Base-by-base conservation (phyloP, 1,140 invertebrate genomes). In the Drosophila tani region DNA sequence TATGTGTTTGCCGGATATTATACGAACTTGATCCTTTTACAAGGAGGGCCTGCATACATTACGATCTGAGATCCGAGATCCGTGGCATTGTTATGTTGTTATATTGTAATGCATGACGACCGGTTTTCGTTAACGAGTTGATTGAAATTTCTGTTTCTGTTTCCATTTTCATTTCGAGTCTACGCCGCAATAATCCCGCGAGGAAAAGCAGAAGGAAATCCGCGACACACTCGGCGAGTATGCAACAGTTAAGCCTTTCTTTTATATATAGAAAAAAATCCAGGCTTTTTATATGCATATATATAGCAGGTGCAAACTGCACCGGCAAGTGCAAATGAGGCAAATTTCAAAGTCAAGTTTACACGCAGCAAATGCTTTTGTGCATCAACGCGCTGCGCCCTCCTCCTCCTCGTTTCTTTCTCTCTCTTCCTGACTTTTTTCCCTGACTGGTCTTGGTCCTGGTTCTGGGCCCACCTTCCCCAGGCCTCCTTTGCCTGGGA, bases 311-410 rank as follows among this genome's bases (percentile, higher is more conserved):
- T 82, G 79, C 60, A 76, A 75, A 51, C 58, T 79, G 81, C 81
- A 81, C 74, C 70, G 43, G 51, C 67, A 78, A 73, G 80, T 87
- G 84, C 85, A 87, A 87, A 87, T 87, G 84, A 87, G 84, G 84
- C 81, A 87, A 87, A 87, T 87, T 87, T 87, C 84, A 87, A 87
- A 87, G 84, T 87, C 84, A 87, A 87, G 84, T 87, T 87, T 87
- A 87, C 84, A 87, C 84, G 84, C 84, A 88, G 85, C 84, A 81
- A 87, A 84, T 84, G 81, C 74, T 84, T 88, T 73, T 83, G 81
- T 84, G 77, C 84, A 78, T 58, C 81, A 81, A 78, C 77, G 64
- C 80, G 51, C 62, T 50, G 19, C 58, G 9, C 19, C 46, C n/a
- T 38, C 17, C 45, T 15, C 12, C n/a, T 75, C 19, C 14, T 43